phyloP scores from a whole-genome alignment of 2,113 vertebrate genomes.

The Onychostoma macrolepis region DNA sequence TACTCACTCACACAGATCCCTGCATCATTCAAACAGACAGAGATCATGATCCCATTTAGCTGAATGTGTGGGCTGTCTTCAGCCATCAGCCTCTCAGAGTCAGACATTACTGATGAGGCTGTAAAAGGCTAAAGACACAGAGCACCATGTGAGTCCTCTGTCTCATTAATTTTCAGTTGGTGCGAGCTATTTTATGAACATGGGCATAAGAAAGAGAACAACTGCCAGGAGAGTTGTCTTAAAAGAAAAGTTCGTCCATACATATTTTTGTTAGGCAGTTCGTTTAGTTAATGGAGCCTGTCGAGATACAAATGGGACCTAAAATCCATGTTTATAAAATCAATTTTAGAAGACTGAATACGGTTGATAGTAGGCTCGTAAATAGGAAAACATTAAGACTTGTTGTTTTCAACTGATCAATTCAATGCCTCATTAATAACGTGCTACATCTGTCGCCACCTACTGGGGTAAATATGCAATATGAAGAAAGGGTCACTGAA shows the following conservation, averaged over 20 bases:
- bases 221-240: not conserved
- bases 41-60: slow-evolving; percentile 47
- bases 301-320: not conserved
- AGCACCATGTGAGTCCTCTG: not conserved
- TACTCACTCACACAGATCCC: not conserved
- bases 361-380: not conserved
- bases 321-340: not conserved
- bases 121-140: slow-evolving; percentile 13
- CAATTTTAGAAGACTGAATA: not conserved
- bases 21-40: slow-evolving; percentile 42
- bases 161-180: slow-evolving; percentile 1
- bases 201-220: not conserved
- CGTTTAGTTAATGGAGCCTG: not conserved
- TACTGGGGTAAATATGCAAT: not conserved
- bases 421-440: not conserved
- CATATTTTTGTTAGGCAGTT: not conserved
- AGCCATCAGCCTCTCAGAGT: not conserved
- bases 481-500: not conserved
- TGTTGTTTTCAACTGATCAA: not conserved
- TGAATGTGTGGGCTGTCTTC: slow-evolving; percentile 29
- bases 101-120: not conserved
- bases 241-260: not conserved
- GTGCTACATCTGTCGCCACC: not conserved
- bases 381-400: not conserved
- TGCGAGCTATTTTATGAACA: not conserved